Conservation (phyloP, 35 echinoderm and acorn worm genomes). For the Apostichopus californicus region DNA sequence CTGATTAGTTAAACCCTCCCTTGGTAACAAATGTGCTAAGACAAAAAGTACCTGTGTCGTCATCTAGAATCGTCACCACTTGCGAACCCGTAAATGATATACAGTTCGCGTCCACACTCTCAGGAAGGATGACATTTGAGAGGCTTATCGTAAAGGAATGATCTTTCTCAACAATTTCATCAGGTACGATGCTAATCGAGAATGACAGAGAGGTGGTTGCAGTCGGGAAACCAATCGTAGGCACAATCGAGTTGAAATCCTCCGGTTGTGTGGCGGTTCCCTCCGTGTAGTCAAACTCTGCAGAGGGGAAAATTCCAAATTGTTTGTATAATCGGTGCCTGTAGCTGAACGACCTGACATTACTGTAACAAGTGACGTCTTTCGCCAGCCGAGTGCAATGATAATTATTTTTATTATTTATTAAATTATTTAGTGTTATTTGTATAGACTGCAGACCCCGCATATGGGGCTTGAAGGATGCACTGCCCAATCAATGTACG, state of each 20-base stretch:
- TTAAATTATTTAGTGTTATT: too few species aligned
- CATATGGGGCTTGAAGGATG: too few species aligned
- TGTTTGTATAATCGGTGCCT: background rate
- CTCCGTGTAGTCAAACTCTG: background rate
- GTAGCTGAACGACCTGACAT: background rate
- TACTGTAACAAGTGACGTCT: too few species aligned
- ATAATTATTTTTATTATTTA: too few species aligned
- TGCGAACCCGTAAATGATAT: background rate
- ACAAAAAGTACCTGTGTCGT: background rate
- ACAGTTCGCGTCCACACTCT: background rate
- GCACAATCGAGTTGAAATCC: background rate
- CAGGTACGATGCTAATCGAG: background rate
- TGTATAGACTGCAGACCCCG: too few species aligned
- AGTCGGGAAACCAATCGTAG: background rate
- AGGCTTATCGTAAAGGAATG: background rate
- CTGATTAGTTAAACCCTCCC: too few species aligned
- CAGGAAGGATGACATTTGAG: background rate
- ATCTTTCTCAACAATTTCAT: background rate
- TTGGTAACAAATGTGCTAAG: too few species aligned
- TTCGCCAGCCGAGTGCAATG: too few species aligned
- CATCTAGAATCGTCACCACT: background rate
- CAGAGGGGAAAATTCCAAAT: background rate
- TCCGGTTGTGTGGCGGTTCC: background rate
- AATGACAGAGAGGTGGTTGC: background rate
- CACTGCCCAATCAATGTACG: too few species aligned